Percentiles rank a stretch among this genome's conserved stretches.
phyloP scores from a whole-genome alignment of 1,140 invertebrate genomes.

The Tetramorium alpestre region DNA sequence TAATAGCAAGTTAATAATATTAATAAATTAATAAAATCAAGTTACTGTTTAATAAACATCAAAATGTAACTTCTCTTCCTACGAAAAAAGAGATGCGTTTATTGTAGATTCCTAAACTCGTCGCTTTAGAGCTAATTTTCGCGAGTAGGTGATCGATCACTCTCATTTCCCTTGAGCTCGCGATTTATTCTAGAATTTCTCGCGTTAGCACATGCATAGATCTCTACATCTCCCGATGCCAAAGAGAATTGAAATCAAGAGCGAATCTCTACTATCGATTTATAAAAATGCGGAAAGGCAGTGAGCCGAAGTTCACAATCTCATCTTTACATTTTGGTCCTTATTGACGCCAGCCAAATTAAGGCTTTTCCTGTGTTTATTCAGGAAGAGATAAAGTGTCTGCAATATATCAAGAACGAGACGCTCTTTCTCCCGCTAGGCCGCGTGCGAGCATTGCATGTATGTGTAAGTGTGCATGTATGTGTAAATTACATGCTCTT shows the following conservation, averaged over 20 bases:
- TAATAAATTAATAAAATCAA: neutral
- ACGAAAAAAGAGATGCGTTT: conserved; percentile 12
- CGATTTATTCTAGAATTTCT: conserved; percentile 40
- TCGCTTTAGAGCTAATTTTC: conserved; percentile 68
- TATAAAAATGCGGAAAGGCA: conserved; percentile 58
- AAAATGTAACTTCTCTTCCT: neutral
- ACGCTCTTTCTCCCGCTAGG: neutral
- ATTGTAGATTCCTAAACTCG: conserved; percentile 59
- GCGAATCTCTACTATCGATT: neutral
- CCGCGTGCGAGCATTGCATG: neutral
- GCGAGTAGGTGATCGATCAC: conserved; percentile 70
- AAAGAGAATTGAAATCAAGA: conserved; percentile 19
- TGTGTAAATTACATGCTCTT: conserved; percentile 49
- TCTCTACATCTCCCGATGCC: conserved; percentile 55
- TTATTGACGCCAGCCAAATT: conserved; percentile 66
- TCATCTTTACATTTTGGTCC: conserved; percentile 18
- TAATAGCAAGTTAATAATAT: no score
- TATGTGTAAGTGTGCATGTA: conserved; percentile 2
- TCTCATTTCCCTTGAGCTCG: conserved; percentile 53
- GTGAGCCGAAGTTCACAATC: conserved; percentile 58
- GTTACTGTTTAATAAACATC: neutral
- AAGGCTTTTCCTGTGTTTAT: conserved; percentile 71
- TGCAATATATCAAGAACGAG: conserved; percentile 69
- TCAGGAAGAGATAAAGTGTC: conserved; percentile 70
- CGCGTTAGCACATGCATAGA: conserved; percentile 62